phyloP scores from a whole-genome alignment of 2,113 vertebrate species.

The Sprattus sprattus region DNA sequence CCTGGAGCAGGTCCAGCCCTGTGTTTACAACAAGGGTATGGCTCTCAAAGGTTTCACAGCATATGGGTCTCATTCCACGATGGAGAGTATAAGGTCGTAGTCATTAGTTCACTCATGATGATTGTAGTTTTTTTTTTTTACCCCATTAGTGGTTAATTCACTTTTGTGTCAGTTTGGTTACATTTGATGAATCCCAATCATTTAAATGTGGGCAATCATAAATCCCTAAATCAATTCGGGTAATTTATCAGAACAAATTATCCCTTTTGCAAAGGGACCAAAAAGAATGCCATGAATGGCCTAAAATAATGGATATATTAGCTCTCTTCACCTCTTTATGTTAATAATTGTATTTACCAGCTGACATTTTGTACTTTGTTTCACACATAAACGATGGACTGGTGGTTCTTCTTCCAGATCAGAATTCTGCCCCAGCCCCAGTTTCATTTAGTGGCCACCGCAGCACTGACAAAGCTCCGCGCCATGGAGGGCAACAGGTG shows the following conservation, averaged over 20 bases:
- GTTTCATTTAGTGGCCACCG: background rate
- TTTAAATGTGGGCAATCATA: too few species aligned
- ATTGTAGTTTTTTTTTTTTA: too few species aligned
- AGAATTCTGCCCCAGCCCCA: background rate
- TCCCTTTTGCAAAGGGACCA: background rate
- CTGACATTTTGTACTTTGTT: background rate
- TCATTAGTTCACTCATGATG: too few species aligned
- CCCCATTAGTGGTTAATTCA: too few species aligned
- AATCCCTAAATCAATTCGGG: background rate
- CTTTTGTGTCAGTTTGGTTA: too few species aligned
- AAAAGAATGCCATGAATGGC: background rate
- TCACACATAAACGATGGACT: background rate
- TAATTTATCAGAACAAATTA: background rate
- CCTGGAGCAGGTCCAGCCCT: constrained; percentile 45
- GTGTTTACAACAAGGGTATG: background rate
- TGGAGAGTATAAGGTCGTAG: too few species aligned
- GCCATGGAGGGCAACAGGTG: background rate
- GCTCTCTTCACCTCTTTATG: background rate
- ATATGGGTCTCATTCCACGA: background rate
- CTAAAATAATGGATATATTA: background rate
- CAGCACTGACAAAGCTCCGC: background rate
- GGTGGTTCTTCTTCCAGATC: background rate
- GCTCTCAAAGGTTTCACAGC: background rate
- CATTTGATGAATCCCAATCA: too few species aligned
- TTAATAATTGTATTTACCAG: too few species aligned